A percentile compares a stretch with the other conserved stretches of the same genome.
phyloP scores from a whole-genome alignment of 2,113 vertebrate species.

The Uria lomvia region DNA sequence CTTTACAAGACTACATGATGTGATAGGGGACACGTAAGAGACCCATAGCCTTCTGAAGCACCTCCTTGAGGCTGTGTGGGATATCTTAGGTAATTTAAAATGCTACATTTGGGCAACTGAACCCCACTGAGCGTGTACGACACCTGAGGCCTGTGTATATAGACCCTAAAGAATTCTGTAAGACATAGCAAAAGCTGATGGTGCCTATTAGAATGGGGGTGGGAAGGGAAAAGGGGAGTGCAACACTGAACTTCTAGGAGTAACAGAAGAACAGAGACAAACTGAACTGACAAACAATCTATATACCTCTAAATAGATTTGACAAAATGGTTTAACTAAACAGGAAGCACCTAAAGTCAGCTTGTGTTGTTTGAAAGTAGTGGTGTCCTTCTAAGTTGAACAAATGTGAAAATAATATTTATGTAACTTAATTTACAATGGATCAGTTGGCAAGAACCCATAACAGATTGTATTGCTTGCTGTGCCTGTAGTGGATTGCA shows the following conservation, averaged over 20 bases:
- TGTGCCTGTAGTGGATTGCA: not conserved
- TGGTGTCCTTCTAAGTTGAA: not conserved
- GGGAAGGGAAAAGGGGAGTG: not conserved
- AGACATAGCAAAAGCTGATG: not conserved
- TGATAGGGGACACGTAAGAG: not conserved
- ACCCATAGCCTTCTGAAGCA: not conserved
- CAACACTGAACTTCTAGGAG: not conserved
- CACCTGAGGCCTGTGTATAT: too few relatives aligned
- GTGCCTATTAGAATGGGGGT: not conserved
- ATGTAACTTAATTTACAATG: not conserved
- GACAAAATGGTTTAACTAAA: not conserved
- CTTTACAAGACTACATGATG: not conserved
- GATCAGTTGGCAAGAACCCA: not conserved
- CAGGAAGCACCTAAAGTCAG: not conserved
- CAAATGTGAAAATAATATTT: not conserved
- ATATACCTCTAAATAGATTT: not conserved
- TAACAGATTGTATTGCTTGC: not conserved
- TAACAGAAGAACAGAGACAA: not conserved
- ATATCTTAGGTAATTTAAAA: not conserved
- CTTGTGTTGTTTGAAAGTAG: not conserved
- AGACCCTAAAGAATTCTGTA: not conserved
- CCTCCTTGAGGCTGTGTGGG: not conserved
- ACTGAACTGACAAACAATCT: not conserved
- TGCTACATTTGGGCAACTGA: not conserved
- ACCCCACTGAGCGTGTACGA: not conserved